These are phyloP conservation scores for Polydrusus pterygomalis DNA, from an alignment of 2,888 invertebrate genomes.

Conservation along the genomic window DNA sequence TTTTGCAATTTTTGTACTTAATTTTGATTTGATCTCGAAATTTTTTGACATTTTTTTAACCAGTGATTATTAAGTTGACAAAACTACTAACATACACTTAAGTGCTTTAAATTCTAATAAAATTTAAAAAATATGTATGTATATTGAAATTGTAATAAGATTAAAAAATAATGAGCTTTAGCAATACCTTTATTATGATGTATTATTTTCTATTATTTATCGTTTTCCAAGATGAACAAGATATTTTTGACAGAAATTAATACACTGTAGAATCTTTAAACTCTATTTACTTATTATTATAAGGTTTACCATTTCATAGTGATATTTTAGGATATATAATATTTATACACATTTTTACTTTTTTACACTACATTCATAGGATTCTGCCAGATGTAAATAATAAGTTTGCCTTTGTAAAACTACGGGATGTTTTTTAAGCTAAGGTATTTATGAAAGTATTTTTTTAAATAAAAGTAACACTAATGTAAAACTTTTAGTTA, in stretches of 20 bases:
- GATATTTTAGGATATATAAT: constrained; percentile 31
- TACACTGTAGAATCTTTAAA: background rate
- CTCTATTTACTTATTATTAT: constrained; percentile 26
- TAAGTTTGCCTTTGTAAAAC: constrained; percentile 13
- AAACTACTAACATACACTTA: too few relatives aligned
- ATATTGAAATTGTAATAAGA: too few relatives aligned
- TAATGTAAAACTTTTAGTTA: background rate
- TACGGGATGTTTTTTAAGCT: background rate
- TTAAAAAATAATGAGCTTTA: too few relatives aligned
- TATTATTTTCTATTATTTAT: too few relatives aligned
- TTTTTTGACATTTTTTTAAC: constrained; percentile 11
- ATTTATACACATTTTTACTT: constrained; percentile 31
- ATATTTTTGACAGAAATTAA: too few relatives aligned
- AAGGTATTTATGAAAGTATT: background rate
- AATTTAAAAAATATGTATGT: too few relatives aligned
- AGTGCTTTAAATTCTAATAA: too few relatives aligned
- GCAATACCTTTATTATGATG: too few relatives aligned
- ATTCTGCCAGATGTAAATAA: constrained; percentile 15
- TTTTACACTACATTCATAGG: constrained; percentile 2
- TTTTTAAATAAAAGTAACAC: background rate
- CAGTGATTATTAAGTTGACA: background rate
- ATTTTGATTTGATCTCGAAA: constrained; percentile 34
- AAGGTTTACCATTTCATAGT: constrained; percentile 38
- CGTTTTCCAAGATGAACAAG: too few relatives aligned
- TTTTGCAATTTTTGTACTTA: constrained; percentile 25